phyloP scores from a whole-genome alignment of 2,113 vertebrate genomes.

The pig (Sus scrofa) region DNA sequence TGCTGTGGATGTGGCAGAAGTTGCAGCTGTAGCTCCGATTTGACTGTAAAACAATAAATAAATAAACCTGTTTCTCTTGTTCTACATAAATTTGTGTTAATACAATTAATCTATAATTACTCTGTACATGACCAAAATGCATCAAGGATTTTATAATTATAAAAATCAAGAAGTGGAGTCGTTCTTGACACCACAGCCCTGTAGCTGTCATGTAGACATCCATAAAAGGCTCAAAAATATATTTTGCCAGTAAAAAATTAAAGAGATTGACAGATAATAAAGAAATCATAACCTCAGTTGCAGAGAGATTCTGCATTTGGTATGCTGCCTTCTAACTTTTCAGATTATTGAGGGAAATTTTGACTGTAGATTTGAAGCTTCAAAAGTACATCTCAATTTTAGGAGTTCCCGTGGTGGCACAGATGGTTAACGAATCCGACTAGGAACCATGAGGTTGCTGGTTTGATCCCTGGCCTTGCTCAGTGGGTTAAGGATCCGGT shows the following conservation, averaged over 20 bases:
- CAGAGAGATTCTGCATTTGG: slow-evolving; percentile 29
- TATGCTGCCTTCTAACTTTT: slow-evolving; percentile 52
- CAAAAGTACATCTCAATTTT: background rate
- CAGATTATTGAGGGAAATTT: slow-evolving; percentile 12
- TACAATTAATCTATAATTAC: background rate
- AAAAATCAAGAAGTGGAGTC: slow-evolving; percentile 1
- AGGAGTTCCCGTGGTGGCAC: too few relatives aligned
- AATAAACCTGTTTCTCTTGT: background rate
- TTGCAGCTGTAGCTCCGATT: too few relatives aligned
- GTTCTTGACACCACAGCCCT: slow-evolving; percentile 39
- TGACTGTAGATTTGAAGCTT: slow-evolving; percentile 9
- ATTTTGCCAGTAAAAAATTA: slow-evolving; percentile 62
- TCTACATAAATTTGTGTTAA: background rate
- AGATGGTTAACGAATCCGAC: too few relatives aligned
- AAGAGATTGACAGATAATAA: slow-evolving; percentile 69
- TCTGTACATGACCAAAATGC: background rate
- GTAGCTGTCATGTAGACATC: slow-evolving; percentile 31
- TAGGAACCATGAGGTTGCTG: too few relatives aligned
- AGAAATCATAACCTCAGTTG: background rate
- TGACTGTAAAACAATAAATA: too few relatives aligned
- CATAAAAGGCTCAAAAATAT: slow-evolving; percentile 50
- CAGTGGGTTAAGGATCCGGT: too few relatives aligned
- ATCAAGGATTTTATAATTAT: slow-evolving; percentile 24
- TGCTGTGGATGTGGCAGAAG: too few relatives aligned
- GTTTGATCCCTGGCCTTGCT: too few relatives aligned